These are phyloP conservation scores for Agrochola litura DNA, from an alignment of 2,888 invertebrate species.

Conservation along the genomic window DNA sequence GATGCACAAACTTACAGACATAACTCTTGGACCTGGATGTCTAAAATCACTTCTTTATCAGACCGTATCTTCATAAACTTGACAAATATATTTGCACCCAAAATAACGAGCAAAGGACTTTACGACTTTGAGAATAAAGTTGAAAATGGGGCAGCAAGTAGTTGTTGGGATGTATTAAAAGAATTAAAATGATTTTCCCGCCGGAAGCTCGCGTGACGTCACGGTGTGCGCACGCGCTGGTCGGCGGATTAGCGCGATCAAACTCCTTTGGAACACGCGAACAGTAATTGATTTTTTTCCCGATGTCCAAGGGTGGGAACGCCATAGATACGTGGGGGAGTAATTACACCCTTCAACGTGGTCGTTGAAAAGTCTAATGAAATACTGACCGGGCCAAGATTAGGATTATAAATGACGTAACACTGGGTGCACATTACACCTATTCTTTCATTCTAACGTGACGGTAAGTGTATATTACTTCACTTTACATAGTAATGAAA, in stretches of 20 bases:
- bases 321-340: slow-evolving; percentile 60
- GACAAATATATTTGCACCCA: slow-evolving; percentile 59
- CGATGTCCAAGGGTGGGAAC: slow-evolving; percentile 68
- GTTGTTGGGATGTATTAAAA: slow-evolving; percentile 66
- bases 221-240: slow-evolving; percentile 76
- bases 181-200: slow-evolving; percentile 74
- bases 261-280: slow-evolving; percentile 77
- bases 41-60: slow-evolving; percentile 76
- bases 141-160: slow-evolving; percentile 47
- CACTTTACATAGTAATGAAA: too few species aligned
- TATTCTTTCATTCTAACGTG: slow-evolving; percentile 34
- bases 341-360: slow-evolving; percentile 58
- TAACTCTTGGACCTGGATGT: slow-evolving; percentile 72
- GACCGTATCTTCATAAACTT: slow-evolving; percentile 78
- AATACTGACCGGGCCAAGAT: slow-evolving; percentile 37
- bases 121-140: slow-evolving; percentile 55
- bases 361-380: slow-evolving; percentile 55
- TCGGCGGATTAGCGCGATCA: slow-evolving; percentile 76
- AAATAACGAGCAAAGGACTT: slow-evolving; percentile 40
- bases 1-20: slow-evolving; percentile 68
- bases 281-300: slow-evolving; percentile 74
- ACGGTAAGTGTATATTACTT: slow-evolving; percentile 3
- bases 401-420: slow-evolving; percentile 57
- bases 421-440: slow-evolving; percentile 50
- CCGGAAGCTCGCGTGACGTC: slow-evolving; percentile 81